Evolutionary conservation across 2,797 vertebrate genomes (phyloP).

Genomic region (Trematomus bernacchii): DNA sequence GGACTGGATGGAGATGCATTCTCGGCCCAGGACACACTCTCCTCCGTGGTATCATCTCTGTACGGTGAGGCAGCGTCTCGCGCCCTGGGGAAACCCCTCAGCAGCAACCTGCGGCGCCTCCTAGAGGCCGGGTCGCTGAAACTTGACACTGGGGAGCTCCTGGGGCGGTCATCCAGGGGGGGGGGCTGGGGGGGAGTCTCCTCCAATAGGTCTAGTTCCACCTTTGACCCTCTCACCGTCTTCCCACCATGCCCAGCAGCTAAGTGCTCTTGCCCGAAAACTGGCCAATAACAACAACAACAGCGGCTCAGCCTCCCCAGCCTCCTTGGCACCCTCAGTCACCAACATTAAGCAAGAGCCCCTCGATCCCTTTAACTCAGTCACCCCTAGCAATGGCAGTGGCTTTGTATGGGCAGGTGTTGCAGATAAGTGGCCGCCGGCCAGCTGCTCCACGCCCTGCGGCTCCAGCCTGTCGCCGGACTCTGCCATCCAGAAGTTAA

Average conservation of each 20-base stretch:
- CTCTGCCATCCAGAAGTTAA: slow-evolving; percentile 98
- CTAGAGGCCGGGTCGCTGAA: slow-evolving; percentile 96
- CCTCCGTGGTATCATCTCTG: slow-evolving; percentile 92
- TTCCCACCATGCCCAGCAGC: slow-evolving; percentile 96
- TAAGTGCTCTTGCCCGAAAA: slow-evolving; percentile 97
- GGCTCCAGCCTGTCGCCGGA: slow-evolving; percentile 95
- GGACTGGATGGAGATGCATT: slow-evolving; percentile 87
- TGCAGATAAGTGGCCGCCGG: slow-evolving; percentile 95
- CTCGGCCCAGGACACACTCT: slow-evolving; percentile 92
- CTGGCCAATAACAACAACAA: slow-evolving; percentile 89
- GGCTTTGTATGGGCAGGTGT: slow-evolving; percentile 94
- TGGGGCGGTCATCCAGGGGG: slow-evolving; percentile 78
- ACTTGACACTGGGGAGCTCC: slow-evolving; percentile 87
- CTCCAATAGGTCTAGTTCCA: slow-evolving; percentile 87
- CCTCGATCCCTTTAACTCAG: slow-evolving; percentile 90
- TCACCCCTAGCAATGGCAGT: slow-evolving; percentile 85
- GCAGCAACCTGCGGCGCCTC: slow-evolving; percentile 95
- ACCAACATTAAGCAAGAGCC: slow-evolving; percentile 92
- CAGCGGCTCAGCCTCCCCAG: slow-evolving; percentile 83
- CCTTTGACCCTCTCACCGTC: slow-evolving; percentile 92
- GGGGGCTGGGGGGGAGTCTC: slow-evolving; percentile 85
- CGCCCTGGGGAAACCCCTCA: slow-evolving; percentile 93
- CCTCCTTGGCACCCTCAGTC: slow-evolving; percentile 80
- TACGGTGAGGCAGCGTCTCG: slow-evolving; percentile 91
- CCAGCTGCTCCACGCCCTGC: slow-evolving; percentile 86